Evolutionary conservation across 2,888 invertebrate genomes (phyloP).

Genomic region (Philhelius pedissequus): DNA sequence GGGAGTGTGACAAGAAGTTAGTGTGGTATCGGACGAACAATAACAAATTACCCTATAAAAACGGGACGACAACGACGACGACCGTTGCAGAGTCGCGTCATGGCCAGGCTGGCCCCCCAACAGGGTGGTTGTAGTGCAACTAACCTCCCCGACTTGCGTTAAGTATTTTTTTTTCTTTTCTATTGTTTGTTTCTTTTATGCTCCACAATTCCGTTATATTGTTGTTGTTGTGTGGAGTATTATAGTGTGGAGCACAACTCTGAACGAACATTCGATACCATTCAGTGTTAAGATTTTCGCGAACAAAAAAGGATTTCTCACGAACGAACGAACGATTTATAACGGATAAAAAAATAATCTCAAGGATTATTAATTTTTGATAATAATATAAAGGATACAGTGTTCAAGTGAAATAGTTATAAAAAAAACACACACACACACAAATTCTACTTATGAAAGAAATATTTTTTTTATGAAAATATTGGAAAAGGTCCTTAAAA

Average conservation of each 20-base stretch:
- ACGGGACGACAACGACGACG: constrained; percentile 59
- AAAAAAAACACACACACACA: too few species aligned
- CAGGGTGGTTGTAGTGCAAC: constrained; percentile 70
- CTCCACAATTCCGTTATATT: constrained; percentile 20
- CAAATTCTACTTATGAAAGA: background rate
- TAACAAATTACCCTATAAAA: constrained; percentile 49
- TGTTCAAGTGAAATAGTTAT: constrained; percentile 45
- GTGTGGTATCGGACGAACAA: constrained; percentile 16
- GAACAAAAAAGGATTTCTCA: constrained; percentile 53
- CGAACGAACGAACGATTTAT: background rate
- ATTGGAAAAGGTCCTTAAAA: constrained; percentile 28
- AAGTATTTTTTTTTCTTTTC: constrained; percentile 45
- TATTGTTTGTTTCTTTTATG: constrained; percentile 12
- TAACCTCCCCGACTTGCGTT: constrained; percentile 69
- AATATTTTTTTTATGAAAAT: background rate
- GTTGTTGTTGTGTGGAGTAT: constrained; percentile 33
- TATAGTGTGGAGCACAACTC: constrained; percentile 22
- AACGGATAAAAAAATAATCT: background rate
- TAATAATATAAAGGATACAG: constrained; percentile 36
- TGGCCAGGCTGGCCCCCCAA: constrained; percentile 71
- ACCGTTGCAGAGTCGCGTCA: constrained; percentile 71
- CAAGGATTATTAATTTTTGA: constrained; percentile 12
- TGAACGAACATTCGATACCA: constrained; percentile 48
- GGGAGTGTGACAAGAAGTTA: constrained; percentile 11
- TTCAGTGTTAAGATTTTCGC: constrained; percentile 59